Evolutionary conservation across 2,113 vertebrate genomes (phyloP).

Genomic region (Perca flavescens): DNA sequence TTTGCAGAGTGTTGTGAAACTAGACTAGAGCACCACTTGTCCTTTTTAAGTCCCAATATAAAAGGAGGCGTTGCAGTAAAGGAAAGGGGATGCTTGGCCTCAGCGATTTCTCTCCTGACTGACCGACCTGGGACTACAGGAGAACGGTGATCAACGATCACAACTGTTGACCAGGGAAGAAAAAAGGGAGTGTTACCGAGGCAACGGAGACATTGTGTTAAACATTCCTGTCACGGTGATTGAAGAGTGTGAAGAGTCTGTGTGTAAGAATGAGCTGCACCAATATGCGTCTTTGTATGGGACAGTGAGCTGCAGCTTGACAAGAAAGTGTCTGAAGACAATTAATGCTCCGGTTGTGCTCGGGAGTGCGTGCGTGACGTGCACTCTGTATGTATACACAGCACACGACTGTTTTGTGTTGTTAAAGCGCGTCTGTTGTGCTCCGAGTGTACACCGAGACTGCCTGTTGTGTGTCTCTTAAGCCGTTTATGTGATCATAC

Average conservation of each 20-base stretch:
- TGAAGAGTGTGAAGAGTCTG: constrained; percentile 59
- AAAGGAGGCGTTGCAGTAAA: constrained; percentile 3
- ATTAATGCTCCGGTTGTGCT: constrained; percentile 38
- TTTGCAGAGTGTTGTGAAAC: neutral
- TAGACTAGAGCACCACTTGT: neutral
- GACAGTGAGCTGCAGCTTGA: constrained; percentile 35
- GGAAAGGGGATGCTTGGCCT: neutral
- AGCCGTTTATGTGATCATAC: constrained; percentile 29
- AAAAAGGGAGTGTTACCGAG: constrained; percentile 48
- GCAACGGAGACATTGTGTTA: constrained; percentile 67
- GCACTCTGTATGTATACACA: neutral
- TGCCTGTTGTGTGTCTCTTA: constrained; percentile 14
- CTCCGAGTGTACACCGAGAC: constrained; percentile 1
- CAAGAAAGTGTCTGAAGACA: constrained; percentile 33
- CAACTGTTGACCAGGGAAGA: constrained; percentile 32
- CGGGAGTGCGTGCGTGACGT: neutral
- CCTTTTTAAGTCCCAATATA: constrained; percentile 8
- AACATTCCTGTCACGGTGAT: constrained; percentile 67
- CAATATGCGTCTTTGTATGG: constrained; percentile 30
- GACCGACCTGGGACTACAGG: constrained; percentile 31
- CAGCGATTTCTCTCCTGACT: constrained; percentile 13
- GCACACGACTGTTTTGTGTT: constrained; percentile 2
- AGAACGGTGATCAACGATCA: constrained; percentile 38
- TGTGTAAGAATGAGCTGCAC: constrained; percentile 46
- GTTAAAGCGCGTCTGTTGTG: neutral